Evolutionary conservation across 2,797 vertebrate species (phyloP).

Genomic region (Siniperca undulata): DNA sequence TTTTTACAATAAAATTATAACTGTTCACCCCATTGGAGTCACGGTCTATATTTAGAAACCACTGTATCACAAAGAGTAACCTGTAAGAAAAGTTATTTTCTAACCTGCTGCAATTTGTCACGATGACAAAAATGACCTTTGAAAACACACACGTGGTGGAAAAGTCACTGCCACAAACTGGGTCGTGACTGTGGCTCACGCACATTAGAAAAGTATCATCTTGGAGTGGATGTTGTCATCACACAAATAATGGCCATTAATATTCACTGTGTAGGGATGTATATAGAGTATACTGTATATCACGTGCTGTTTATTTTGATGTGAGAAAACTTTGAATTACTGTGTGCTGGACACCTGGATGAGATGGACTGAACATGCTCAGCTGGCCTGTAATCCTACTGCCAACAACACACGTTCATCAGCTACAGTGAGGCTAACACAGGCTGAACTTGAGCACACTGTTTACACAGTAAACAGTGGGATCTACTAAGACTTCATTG

Average conservation of each 20-base stretch:
- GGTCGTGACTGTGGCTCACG: constrained; percentile 16
- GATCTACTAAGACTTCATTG: background rate
- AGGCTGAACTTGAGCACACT: no score
- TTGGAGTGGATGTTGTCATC: background rate
- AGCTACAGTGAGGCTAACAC: no score
- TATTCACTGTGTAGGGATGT: background rate
- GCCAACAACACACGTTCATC: constrained; percentile 10
- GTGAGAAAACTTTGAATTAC: background rate
- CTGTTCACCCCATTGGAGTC: background rate
- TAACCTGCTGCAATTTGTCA: constrained; percentile 20
- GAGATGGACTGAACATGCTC: constrained; percentile 38
- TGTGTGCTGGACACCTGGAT: background rate
- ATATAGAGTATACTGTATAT: background rate
- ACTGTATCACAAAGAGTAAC: background rate
- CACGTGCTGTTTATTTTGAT: background rate
- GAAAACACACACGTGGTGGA: constrained; percentile 14
- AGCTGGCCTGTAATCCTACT: constrained; percentile 35
- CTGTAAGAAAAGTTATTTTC: background rate
- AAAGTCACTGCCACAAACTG: constrained; percentile 24
- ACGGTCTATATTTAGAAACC: constrained; percentile 4
- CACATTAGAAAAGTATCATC: constrained; percentile 2
- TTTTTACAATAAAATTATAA: background rate
- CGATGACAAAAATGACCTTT: constrained; percentile 45
- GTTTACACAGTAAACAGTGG: no score
- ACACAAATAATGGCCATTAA: constrained; percentile 11